Evolutionary conservation across 2,113 vertebrate genomes (phyloP).

Genomic region (Phrynosoma platyrhinos): DNA sequence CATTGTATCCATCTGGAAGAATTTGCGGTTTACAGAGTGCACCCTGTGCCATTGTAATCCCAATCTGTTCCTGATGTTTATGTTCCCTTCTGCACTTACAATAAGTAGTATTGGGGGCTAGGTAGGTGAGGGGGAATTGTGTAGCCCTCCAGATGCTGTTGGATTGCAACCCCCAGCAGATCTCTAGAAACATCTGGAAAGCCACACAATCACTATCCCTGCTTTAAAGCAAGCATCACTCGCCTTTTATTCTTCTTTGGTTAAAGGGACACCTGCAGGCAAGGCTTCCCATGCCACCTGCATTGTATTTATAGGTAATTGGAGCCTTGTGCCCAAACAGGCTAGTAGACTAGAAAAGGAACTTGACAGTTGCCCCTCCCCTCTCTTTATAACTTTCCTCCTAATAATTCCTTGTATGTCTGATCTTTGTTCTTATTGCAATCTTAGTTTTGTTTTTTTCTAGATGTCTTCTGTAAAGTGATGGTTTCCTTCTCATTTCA

Average conservation of each 20-base stretch:
- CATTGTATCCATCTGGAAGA: too few relatives aligned
- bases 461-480: neutral
- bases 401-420: neutral
- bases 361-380: neutral
- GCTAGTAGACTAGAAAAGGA: neutral
- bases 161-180: too few relatives aligned
- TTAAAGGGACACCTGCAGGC: neutral
- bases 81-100: neutral
- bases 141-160: too few relatives aligned
- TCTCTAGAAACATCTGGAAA: too few relatives aligned
- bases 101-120: too few relatives aligned
- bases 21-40: neutral
- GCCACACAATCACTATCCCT: too few relatives aligned
- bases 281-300: neutral
- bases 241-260: neutral
- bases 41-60: neutral
- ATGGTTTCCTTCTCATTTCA: neutral
- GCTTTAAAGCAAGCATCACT: neutral
- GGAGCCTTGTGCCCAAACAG: neutral
- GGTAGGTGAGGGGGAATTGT: too few relatives aligned
- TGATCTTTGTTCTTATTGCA: neutral
- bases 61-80: neutral
- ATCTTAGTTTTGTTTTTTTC: neutral
- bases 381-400: neutral
- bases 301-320: neutral